A percentile compares a stretch with the other conserved stretches of the same genome.
These are phyloP conservation scores for Allygus modestus DNA, from an alignment of 2,888 invertebrate genomes.

Conservation along the genomic window DNA sequence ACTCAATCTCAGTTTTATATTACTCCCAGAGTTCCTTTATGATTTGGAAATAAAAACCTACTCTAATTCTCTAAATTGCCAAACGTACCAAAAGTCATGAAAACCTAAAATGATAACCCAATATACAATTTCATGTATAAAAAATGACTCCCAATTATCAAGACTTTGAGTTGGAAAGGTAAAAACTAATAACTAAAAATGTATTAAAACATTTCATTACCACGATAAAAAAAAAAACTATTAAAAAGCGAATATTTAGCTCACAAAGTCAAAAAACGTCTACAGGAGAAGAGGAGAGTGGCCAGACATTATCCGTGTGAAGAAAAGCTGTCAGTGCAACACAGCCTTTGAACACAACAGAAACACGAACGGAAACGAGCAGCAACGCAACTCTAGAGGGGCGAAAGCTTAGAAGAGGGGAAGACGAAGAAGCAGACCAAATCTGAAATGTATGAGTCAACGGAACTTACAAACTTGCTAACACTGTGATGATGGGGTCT, in stretches of 20 bases:
- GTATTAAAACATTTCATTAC: not conserved
- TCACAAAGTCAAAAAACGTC: not conserved
- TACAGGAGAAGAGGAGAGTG: constrained; percentile 1
- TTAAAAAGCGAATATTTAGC: constrained; percentile 6
- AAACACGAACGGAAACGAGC: constrained; percentile 10
- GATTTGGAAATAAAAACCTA: no score
- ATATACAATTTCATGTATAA: no score
- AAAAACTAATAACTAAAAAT: no score
- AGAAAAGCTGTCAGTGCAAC: constrained; percentile 32
- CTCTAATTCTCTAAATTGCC: no score
- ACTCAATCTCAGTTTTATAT: no score
- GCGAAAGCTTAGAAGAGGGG: not conserved
- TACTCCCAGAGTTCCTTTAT: no score
- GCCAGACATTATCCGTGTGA: not conserved
- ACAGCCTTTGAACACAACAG: constrained; percentile 14
- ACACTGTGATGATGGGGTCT: constrained; percentile 72
- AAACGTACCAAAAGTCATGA: no score
- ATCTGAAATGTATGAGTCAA: constrained; percentile 52
- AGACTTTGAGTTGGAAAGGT: no score
- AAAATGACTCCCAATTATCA: no score
- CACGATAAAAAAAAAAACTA: not conserved
- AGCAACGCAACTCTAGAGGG: constrained; percentile 23
- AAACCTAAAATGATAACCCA: no score
- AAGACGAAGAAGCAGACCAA: constrained; percentile 48
- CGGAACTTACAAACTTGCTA: constrained; percentile 56